A percentile compares a stretch with the other conserved stretches of the same genome.
phyloP scores from a whole-genome alignment of 1,140 invertebrate species.

The Drosophila elegans region DNA sequence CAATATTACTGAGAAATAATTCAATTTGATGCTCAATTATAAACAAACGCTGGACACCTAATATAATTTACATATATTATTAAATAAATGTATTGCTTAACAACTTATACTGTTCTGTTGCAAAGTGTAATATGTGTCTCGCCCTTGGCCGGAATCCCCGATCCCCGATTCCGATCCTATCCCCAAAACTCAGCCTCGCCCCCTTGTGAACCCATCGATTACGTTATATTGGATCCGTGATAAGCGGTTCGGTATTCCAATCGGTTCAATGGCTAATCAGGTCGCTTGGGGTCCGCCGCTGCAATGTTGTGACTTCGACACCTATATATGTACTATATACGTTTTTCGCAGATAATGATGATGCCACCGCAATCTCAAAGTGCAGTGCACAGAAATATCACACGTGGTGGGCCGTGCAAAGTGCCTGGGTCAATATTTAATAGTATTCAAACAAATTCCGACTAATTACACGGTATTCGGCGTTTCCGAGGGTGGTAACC shows the following conservation, averaged over 20 bases:
- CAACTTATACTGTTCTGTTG: background rate
- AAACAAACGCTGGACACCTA: too few species aligned
- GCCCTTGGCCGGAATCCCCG: conserved; percentile 23
- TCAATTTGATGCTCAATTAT: too few species aligned
- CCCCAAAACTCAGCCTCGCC: conserved; percentile 13
- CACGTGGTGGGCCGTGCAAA: conserved; percentile 40
- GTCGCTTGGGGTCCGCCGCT: conserved; percentile 38
- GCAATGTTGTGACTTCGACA: conserved; percentile 14
- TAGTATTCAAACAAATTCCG: conserved; percentile 35
- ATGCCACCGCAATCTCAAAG: conserved; percentile 46
- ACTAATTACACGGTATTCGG: conserved; percentile 27
- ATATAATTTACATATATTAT: too few species aligned
- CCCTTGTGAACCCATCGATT: conserved; percentile 31
- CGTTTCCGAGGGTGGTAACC: background rate
- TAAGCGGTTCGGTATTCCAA: conserved; percentile 22
- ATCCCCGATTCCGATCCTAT: background rate
- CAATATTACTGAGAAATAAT: too few species aligned
- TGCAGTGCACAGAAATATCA: conserved; percentile 25
- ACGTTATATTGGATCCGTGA: conserved; percentile 26
- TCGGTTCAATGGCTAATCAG: conserved; percentile 30
- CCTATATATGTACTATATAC: background rate
- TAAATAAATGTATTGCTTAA: too few species aligned
- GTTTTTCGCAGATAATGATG: conserved; percentile 28
- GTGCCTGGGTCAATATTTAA: conserved; percentile 44
- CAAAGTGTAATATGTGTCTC: conserved; percentile 7